Base-by-base conservation (phyloP, 1,140 invertebrate genomes). In the Drosophila tani region DNA sequence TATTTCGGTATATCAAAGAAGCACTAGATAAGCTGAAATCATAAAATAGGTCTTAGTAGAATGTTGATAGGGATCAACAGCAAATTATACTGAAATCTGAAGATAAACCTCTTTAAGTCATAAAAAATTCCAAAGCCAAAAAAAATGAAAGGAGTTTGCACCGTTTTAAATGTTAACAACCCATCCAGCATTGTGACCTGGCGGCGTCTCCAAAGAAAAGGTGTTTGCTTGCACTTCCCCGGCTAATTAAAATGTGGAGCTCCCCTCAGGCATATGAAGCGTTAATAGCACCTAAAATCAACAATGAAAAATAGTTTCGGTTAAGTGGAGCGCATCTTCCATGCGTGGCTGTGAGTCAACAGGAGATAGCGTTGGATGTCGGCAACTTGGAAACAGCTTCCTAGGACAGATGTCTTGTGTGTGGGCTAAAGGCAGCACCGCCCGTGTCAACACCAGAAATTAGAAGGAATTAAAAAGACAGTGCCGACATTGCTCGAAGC, bases 391-490 rank as follows among this genome's bases (percentile, higher is more conserved):
- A 71, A 63, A 46, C 47, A 19, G 27, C 24, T 73, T 67, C 53
- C 55, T 57, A 55, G 64, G 47, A 66, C 55, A 78, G 67, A 55
- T 75, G 63, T 53, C 49, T 40, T 45, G 50, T 35, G 40, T 58
- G 66, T n/a, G 64, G 45, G 46, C 47, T 29, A 19, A 56, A 24
- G 32, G 5, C 59, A 41, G 60, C 60, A 43, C 66, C 66, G 49
- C 57, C 17, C 66, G 60, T 68, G 82, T 86, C 83, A 86, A 86
- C 82, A 86, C 38, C 50, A 32, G 66, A 87, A 87, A 86, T 87
- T 87, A 87, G 82, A 86, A 86, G 83, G 80, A 82, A 86, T 86
- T 86, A 87, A 87, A 73, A 79, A 83, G 81, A 51, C 80, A 76
- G 62, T 53, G 67, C 84, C 83, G 82, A 59, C 81, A 75, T 66